Base-by-base conservation (phyloP, 1,140 invertebrate genomes). In the Stenopsyche tienmushanensis region DNA sequence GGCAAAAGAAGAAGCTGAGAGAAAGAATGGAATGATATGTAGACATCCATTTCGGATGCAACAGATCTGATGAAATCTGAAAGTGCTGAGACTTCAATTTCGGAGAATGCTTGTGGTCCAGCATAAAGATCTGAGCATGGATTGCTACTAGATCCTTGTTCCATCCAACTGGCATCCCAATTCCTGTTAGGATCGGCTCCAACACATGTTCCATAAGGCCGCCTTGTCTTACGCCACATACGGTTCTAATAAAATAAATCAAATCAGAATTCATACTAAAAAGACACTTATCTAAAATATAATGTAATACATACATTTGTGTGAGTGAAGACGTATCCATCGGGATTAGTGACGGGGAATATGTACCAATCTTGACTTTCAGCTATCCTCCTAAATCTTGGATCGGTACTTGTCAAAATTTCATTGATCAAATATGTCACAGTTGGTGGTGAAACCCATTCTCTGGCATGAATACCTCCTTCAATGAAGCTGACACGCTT, bases 381-480 rank as follows among this genome's bases (percentile, higher is more conserved):
- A 0, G 87, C 80, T 8, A 83, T 67, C 3, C 60, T 29, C 24
- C 77, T 69, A 9, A 84, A 66, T 8, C 73, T 70, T 0, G 73
- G 0, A 47, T 82, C 60, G 0, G 69, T 23, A 59, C 74, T 82
- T 17, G 74, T 76, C 8, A 86, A 68, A 3, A 86, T 65, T 60
- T 84, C 71, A 62, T 85, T 77, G 1, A 84, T 62, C 2, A 88
- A 73, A 63, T 82, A 88, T 13, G 85, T 78, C 0, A 80, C 78
- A 0, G 81, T 83, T 0, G 86, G 84, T 5, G 85, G 80, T 7
- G 81, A 72, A 15, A 88, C 86, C 88, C 87, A 88, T 77, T 88
- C 86, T 25, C 86, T 75, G 0, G 85, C 86, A 70, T 89, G 85
- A 45, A 87, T 87, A 42, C 83, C 71, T 23, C 50, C 50, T 25